Evolutionary conservation across 2,113 vertebrate species (phyloP).

Genomic region (Isurus oxyrinchus): DNA sequence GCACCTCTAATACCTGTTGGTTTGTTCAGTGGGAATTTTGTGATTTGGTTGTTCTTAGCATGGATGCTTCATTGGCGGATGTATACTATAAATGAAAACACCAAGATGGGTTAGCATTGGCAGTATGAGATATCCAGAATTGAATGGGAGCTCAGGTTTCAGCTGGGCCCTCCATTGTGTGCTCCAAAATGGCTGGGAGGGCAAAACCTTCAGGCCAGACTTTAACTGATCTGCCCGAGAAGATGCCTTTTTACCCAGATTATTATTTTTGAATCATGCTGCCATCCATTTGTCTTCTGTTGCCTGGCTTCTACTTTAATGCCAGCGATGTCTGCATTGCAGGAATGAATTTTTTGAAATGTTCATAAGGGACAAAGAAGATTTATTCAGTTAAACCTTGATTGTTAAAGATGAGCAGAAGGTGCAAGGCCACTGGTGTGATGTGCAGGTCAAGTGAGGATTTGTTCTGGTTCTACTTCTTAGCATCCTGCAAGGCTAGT

Average conservation of each 20-base stretch:
- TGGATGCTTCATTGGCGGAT: no score
- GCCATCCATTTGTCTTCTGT: not conserved
- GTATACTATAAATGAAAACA: no score
- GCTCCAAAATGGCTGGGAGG: not conserved
- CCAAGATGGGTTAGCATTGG: no score
- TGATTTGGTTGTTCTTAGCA: no score
- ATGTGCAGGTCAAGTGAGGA: not conserved
- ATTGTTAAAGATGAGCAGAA: not conserved
- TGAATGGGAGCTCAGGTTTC: not conserved
- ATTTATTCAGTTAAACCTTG: not conserved
- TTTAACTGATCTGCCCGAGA: no score
- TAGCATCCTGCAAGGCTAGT: not conserved
- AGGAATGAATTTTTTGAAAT: not conserved
- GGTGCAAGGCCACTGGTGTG: not conserved
- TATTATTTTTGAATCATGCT: not conserved
- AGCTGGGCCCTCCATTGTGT: not conserved
- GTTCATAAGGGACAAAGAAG: not conserved
- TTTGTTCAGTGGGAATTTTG: no score
- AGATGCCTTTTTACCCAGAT: not conserved
- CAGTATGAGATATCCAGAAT: not conserved
- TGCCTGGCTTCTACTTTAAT: not conserved
- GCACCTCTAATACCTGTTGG: not conserved
- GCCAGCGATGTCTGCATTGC: no score
- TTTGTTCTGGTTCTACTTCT: not conserved
- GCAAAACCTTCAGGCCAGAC: not conserved